Evolutionary conservation across 2,113 vertebrate species (phyloP).

Genomic region (Callaeas wilsoni): DNA sequence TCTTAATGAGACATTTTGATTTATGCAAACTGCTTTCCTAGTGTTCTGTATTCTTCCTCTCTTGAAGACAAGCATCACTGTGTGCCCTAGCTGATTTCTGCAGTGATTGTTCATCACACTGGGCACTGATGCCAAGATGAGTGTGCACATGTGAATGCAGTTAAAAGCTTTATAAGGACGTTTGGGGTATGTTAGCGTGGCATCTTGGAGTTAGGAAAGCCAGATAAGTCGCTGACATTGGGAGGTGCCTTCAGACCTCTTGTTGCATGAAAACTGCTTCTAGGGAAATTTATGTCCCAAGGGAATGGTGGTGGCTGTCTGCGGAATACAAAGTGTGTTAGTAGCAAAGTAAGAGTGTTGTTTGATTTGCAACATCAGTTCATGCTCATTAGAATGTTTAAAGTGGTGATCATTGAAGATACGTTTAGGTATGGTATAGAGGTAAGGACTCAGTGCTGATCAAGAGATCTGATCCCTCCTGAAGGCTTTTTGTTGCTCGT

Average conservation of each 20-base stretch:
- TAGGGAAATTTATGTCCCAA: background rate
- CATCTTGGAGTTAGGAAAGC: background rate
- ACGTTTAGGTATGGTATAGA: accelerated
- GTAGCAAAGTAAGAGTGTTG: background rate
- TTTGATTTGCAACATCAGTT: background rate
- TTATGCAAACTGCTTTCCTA: background rate
- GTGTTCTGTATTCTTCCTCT: background rate
- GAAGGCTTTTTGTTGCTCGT: background rate
- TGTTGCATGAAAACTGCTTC: background rate
- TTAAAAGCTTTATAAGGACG: background rate
- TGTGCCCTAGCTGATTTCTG: background rate
- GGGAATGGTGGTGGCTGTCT: background rate
- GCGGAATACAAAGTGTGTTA: background rate
- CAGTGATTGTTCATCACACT: background rate
- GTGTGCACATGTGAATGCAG: accelerated
- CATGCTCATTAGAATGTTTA: background rate
- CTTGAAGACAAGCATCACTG: background rate
- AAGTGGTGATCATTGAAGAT: background rate
- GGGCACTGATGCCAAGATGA: background rate
- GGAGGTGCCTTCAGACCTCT: background rate
- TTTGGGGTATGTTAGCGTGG: accelerated
- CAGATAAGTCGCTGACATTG: background rate
- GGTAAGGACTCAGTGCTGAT: background rate
- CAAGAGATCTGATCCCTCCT: background rate
- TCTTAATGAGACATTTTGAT: background rate